phyloP scores from a whole-genome alignment of 2,888 invertebrate species.

The Cheilosia scutellata region DNA sequence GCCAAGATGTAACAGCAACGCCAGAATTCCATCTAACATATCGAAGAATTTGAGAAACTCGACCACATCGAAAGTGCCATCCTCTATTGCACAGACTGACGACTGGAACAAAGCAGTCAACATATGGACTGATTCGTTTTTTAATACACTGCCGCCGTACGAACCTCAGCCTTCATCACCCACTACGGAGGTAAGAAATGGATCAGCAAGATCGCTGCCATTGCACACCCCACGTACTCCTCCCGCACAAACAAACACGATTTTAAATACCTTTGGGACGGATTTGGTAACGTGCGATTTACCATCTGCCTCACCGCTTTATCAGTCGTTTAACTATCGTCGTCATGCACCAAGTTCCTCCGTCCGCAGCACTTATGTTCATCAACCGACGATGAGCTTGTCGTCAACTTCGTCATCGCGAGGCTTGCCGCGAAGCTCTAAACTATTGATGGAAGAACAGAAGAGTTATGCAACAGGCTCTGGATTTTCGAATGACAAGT shows the following conservation, averaged over 20 bases:
- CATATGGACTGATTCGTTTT: conserved; percentile 72
- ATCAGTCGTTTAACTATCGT: conserved; percentile 53
- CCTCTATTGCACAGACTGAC: conserved; percentile 46
- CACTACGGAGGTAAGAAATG: conserved; percentile 17
- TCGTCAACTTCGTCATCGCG: conserved; percentile 32
- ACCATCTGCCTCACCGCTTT: conserved; percentile 39
- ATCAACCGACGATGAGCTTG: conserved; percentile 10
- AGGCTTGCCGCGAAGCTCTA: conserved; percentile 39
- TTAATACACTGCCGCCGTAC: conserved; percentile 58
- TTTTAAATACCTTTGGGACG: conserved; percentile 32
- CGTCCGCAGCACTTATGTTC: neutral
- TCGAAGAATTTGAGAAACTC: conserved; percentile 28
- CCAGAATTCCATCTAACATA: conserved; percentile 3
- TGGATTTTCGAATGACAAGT: conserved; percentile 25
- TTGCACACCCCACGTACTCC: conserved; percentile 20
- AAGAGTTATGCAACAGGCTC: conserved; percentile 30
- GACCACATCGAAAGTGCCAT: conserved; percentile 51
- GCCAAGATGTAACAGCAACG: conserved; percentile 20
- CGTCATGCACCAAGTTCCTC: conserved; percentile 42
- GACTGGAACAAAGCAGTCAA: conserved; percentile 72
- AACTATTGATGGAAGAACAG: conserved; percentile 50
- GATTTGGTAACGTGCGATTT: conserved; percentile 36
- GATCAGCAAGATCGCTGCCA: conserved; percentile 19
- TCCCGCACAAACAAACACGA: conserved; percentile 26
- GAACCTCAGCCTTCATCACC: conserved; percentile 26